Base-by-base conservation (phyloP, 2,113 vertebrate genomes). In the Calidris pugnax region DNA sequence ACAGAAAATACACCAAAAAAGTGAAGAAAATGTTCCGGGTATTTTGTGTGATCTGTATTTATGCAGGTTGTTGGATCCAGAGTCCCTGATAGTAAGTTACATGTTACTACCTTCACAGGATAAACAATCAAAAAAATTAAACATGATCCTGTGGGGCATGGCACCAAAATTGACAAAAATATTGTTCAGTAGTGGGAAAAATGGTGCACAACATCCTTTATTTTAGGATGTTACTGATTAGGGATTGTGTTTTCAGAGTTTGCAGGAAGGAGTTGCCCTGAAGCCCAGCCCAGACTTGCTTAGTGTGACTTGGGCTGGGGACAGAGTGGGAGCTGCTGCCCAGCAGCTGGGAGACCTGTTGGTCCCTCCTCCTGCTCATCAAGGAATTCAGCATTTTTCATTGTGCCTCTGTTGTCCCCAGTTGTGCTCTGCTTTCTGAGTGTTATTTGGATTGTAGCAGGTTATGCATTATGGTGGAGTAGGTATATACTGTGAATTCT, bases 211-310 rank as follows among this genome's bases (percentile, higher is more conserved):
- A 19, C 10, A 17, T 12, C 4, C 5, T 71, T 53, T 81, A 48
- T 48, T 77, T 66, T 39, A 39, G 73, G 41, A 39, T 67, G 14
- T 35, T 7, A 3, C 14, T n/a, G n/a, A 5, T 32, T 3, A 26
- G 56, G 47, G 45, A 7, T n/a, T n/a, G 26, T 7, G 5, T 60
- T 77, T 63, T 53, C 15, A 12, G 3, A 15, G 66, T 21, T 4
- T 75, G 51, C 43, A 12, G 57, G 43, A 24, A 12, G 41, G 12
- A n/a, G 3, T 32, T 53, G 21, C 45, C 3, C 4, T 28, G 1
- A 15, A 26, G 32, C 5, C 28, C n/a, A 7, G 12, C 6, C 10
- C 67, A 24, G 50, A 1, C 8, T 9, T 5, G 1, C 10, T 24
- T 17, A 21, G 7, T 10, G 6, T 22, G 43, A 4, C 48, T 67